phyloP scores from a whole-genome alignment of 2,888 invertebrate species.

The Phalera bucephala region DNA sequence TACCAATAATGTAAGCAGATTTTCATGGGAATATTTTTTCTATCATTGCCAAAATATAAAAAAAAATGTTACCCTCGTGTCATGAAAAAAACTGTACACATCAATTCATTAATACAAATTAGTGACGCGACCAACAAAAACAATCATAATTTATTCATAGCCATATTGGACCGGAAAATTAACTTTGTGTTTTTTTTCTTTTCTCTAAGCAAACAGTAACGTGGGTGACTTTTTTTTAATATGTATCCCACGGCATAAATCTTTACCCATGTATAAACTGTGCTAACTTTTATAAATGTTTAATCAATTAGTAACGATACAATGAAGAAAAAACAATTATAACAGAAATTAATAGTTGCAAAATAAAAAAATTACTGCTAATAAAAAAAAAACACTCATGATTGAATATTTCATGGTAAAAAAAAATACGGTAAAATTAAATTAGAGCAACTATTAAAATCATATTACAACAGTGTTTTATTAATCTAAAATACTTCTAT shows the following conservation, averaged over 20 bases:
- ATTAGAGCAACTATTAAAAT: no score
- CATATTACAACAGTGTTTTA: no score
- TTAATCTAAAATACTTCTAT: no score
- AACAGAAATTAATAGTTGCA: no score
- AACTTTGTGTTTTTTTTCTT: constrained; percentile 54
- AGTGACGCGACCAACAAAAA: constrained; percentile 25
- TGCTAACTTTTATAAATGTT: constrained; percentile 1
- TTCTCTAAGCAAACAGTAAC: constrained; percentile 44
- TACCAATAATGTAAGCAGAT: no score
- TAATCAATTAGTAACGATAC: constrained; percentile 38
- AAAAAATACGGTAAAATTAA: no score
- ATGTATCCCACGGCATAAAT: constrained; percentile 60
- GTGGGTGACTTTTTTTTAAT: constrained; percentile 72
- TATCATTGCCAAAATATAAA: background rate
- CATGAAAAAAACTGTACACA: constrained; percentile 6
- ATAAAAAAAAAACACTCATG: no score
- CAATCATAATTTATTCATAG: constrained; percentile 49
- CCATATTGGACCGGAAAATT: constrained; percentile 58
- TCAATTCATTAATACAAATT: constrained; percentile 11
- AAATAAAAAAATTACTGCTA: no score
- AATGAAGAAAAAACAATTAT: no score
- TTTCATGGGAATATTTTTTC: constrained; percentile 5
- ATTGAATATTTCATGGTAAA: no score
- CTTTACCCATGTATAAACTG: constrained; percentile 47
- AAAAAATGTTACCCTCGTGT: background rate